These are phyloP conservation scores for Lerista edwardsae DNA, from an alignment of 2,797 vertebrate species.

Conservation along the genomic window DNA sequence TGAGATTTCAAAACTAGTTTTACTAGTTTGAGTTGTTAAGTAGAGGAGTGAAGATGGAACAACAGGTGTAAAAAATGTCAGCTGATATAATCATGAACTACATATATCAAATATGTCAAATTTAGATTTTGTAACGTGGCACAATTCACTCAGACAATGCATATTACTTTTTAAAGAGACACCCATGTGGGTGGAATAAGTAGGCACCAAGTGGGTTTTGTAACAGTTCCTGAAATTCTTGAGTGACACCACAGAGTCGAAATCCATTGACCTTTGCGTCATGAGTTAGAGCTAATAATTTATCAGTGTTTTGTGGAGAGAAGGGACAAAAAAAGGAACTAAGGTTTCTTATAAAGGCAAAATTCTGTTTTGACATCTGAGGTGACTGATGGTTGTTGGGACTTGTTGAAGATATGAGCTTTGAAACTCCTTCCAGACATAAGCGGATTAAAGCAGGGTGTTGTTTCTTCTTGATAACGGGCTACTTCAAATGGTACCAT, in stretches of 20 bases:
- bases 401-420: neutral
- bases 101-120: neutral
- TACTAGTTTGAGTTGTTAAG: neutral
- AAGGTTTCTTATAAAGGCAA: slow-evolving; percentile 11
- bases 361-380: slow-evolving; percentile 15
- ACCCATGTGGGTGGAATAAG: neutral
- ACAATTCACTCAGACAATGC: neutral
- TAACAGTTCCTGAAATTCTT: neutral
- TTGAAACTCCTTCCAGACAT: neutral
- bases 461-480: neutral
- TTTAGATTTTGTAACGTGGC: neutral
- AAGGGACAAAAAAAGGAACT: neutral
- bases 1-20: neutral
- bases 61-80: neutral
- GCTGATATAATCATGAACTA: no score
- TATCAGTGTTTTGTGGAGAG: slow-evolving; percentile 3
- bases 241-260: neutral
- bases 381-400: neutral
- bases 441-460: neutral
- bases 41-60: neutral
- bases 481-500: neutral
- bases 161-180: neutral
- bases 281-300: slow-evolving; percentile 2
- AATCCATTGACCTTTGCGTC: neutral
- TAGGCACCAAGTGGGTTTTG: neutral